Conservation (phyloP, 2,113 vertebrate genomes). For the Elanoides forficatus region DNA sequence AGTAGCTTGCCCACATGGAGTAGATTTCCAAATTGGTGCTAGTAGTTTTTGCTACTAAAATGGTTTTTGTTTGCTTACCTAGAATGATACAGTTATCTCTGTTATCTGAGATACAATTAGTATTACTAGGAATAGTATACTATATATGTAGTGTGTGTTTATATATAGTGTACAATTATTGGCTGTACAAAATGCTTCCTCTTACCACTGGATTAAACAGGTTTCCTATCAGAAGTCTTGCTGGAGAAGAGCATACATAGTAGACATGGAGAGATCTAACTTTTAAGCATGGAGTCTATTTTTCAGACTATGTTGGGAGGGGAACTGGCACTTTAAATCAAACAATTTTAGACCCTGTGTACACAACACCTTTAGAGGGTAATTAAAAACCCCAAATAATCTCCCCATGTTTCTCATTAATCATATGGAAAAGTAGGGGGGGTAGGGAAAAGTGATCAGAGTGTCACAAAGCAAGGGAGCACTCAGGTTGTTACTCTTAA, state of each 20-base stretch:
- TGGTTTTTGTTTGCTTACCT: fast-evolving
- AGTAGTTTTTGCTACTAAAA: background rate
- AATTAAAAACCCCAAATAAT: background rate
- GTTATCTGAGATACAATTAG: background rate
- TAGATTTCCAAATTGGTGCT: background rate
- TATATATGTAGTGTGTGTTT: too few species aligned
- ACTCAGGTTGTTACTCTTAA: background rate
- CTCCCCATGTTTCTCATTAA: background rate
- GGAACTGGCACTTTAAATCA: background rate
- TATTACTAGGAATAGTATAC: background rate
- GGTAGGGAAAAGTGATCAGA: background rate
- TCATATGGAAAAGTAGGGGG: background rate
- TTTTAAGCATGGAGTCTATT: background rate
- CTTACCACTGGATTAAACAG: background rate
- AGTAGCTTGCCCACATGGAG: background rate
- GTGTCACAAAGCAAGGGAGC: background rate
- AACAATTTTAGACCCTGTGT: background rate
- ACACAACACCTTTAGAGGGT: background rate
- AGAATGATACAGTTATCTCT: background rate
- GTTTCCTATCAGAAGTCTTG: background rate
- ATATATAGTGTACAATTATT: background rate
- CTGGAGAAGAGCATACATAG: background rate
- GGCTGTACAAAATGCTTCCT: background rate
- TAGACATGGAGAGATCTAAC: background rate
- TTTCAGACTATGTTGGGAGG: background rate